A percentile compares a stretch with the other conserved stretches of the same genome.
Conservation (phyloP, 2,113 vertebrate genomes). For the Gorsachius goisagi region DNA sequence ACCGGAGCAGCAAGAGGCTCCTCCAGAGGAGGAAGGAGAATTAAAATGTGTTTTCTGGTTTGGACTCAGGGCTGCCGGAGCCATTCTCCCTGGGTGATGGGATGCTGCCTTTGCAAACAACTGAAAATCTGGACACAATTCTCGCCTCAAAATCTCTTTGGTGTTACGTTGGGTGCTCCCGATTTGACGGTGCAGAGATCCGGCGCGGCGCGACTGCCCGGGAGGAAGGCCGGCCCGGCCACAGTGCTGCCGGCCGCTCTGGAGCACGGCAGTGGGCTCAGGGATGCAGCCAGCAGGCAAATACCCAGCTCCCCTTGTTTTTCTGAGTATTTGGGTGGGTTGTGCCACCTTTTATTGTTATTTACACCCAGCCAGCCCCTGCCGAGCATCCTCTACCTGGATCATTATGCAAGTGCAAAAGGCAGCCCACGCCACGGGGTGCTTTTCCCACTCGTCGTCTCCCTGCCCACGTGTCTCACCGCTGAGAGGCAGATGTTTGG, state of each 20-base stretch:
- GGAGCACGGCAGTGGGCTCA: not conserved
- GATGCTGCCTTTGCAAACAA: not conserved
- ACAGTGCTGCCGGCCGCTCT: rapidly evolving
- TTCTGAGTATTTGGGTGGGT: not conserved
- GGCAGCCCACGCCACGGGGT: not conserved
- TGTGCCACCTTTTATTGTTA: not conserved
- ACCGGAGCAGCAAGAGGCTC: not conserved
- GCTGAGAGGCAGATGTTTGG: not conserved
- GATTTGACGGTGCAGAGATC: not conserved
- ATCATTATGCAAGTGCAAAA: not conserved
- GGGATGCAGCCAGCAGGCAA: not conserved
- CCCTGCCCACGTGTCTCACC: not conserved
- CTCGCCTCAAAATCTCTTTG: not conserved
- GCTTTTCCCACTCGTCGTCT: not conserved
- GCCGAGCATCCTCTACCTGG: not conserved
- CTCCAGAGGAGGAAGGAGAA: not conserved
- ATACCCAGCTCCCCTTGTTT: not conserved
- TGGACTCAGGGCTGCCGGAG: not conserved
- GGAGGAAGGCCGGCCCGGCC: not conserved
- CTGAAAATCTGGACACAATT: not conserved
- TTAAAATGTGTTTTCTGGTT: not conserved
- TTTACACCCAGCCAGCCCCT: not conserved
- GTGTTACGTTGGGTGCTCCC: not conserved
- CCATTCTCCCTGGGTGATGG: not conserved
- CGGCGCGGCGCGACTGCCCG: rapidly evolving